Evolutionary conservation across 1,140 invertebrate species (phyloP).

Genomic region (Diorhabda elongata): DNA sequence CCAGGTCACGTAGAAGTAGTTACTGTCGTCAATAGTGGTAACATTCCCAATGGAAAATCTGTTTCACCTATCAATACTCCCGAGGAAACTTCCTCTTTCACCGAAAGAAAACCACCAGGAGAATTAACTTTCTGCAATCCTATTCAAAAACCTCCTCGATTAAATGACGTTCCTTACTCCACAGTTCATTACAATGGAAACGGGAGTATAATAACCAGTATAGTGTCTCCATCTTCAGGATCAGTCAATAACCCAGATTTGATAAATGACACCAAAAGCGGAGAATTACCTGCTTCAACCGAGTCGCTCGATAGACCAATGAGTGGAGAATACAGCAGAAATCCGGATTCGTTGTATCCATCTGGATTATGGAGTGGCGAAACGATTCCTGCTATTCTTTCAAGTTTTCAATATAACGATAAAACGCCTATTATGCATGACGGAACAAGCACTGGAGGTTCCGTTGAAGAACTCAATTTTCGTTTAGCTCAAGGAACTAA

Average conservation of each 20-base stretch:
- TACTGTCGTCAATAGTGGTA: conserved; percentile 57
- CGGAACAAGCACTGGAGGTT: conserved; percentile 54
- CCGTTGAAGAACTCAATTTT: conserved; percentile 47
- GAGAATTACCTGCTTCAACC: conserved; percentile 42
- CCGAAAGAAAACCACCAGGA: conserved; percentile 43
- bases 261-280: conserved; percentile 69
- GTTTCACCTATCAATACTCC: conserved; percentile 46
- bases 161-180: conserved; percentile 61
- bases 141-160: conserved; percentile 63
- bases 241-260: conserved; percentile 76
- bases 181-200: conserved; percentile 59
- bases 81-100: conserved; percentile 51
- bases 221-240: conserved; percentile 65
- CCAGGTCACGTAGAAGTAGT: conserved; percentile 66
- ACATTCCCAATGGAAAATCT: conserved; percentile 48
- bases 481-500: conserved; percentile 51
- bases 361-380: conserved; percentile 60
- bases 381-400: conserved; percentile 41
- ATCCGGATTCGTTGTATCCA: conserved; percentile 66
- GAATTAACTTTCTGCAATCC: conserved; percentile 61
- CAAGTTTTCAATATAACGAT: conserved; percentile 62
- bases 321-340: conserved; percentile 67
- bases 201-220: conserved; percentile 59
- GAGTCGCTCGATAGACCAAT: conserved; percentile 48
- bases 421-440: conserved; percentile 71